Percentiles rank a stretch among this genome's conserved stretches.
phyloP scores from a whole-genome alignment of 1,140 invertebrate species.

The Adoxophyes honmai region DNA sequence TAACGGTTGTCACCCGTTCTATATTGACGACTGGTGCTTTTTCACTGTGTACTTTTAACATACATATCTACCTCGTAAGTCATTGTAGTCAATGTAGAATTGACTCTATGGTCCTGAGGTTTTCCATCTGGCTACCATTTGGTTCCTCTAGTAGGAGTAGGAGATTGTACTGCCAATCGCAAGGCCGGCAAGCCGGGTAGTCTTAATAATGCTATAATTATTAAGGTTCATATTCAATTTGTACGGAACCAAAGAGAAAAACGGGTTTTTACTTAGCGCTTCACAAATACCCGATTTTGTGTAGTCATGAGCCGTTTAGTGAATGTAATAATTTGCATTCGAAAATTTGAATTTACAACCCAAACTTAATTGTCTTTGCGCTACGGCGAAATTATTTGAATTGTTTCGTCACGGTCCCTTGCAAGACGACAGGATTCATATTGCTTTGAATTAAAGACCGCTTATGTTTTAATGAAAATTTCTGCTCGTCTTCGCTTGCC shows the following conservation, averaged over 20 bases:
- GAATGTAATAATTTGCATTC: conserved; percentile 1
- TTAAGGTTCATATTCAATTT: neutral
- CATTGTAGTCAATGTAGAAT: no score
- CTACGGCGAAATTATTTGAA: conserved; percentile 4
- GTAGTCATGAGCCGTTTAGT: conserved; percentile 10
- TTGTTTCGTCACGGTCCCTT: neutral
- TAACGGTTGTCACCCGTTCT: no score
- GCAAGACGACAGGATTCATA: neutral
- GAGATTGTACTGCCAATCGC: no score
- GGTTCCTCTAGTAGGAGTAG: no score
- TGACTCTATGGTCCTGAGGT: no score
- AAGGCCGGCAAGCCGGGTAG: neutral
- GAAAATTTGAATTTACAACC: neutral
- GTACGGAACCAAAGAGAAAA: neutral
- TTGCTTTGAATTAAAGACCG: neutral
- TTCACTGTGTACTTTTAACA: no score
- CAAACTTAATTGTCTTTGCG: conserved; percentile 2
- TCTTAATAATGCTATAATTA: neutral
- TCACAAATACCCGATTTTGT: neutral
- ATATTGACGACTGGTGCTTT: no score
- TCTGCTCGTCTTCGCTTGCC: no score
- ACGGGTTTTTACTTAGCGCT: neutral
- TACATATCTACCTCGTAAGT: no score
- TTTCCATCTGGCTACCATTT: no score
- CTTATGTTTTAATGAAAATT: no score